Conservation (phyloP, 1,140 invertebrate genomes). For the Liolophura sinensis region DNA sequence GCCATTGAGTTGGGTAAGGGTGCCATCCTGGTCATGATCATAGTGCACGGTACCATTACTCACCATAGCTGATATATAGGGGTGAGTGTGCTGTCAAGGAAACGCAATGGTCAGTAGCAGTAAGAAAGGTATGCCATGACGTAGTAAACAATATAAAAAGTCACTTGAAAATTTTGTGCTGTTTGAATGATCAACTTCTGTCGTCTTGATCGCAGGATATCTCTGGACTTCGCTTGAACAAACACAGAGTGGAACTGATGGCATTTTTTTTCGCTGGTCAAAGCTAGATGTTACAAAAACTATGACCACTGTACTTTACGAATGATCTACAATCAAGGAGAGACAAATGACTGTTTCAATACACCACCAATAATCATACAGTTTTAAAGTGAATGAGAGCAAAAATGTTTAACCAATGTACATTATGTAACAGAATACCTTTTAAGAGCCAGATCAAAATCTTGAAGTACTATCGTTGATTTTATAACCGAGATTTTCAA, state of each 20-base stretch:
- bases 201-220: no score
- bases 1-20: slow-evolving; percentile 93
- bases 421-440: not conserved
- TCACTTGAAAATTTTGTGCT: no score
- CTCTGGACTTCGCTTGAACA: no score
- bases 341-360: no score
- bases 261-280: not conserved
- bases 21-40: slow-evolving; percentile 98
- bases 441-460: not conserved
- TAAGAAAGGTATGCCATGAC: not conserved
- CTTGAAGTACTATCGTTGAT: not conserved
- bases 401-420: not conserved
- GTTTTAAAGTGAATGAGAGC: no score
- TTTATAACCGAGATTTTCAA: not conserved
- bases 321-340: no score
- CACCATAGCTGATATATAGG: slow-evolving; percentile 97
- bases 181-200: no score
- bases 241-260: no score
- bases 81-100: slow-evolving; percentile 86
- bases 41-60: slow-evolving; percentile 95
- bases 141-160: slow-evolving; percentile 4
- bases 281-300: no score
- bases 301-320: no score
- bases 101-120: slow-evolving; percentile 6
- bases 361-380: no score